phyloP scores from a whole-genome alignment of 2,113 vertebrate genomes.

The Panurus biarmicus region DNA sequence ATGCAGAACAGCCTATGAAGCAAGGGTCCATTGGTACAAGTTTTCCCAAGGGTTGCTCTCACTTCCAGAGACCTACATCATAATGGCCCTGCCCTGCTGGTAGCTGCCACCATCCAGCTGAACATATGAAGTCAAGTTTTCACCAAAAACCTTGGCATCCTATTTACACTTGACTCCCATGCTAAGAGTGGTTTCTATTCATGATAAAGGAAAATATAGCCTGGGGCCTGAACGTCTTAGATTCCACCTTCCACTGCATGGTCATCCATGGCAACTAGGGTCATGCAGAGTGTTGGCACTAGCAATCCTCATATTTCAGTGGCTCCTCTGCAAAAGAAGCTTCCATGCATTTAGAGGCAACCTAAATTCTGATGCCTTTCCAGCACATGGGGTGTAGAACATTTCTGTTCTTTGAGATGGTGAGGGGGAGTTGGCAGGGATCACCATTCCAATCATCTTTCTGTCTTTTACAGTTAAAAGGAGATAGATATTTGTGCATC shows the following conservation, averaged over 20 bases:
- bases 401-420: not conserved
- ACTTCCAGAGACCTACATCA: not conserved
- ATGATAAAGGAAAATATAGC: not conserved
- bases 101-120: not conserved
- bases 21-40: accelerated
- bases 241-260: not conserved
- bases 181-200: not conserved
- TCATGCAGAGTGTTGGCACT: not conserved
- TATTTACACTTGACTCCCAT: not conserved
- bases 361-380: not conserved
- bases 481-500: not conserved
- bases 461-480: not conserved
- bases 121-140: not conserved
- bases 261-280: not conserved
- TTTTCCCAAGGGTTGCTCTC: not conserved
- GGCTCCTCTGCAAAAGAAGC: not conserved
- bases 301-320: not conserved
- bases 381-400: accelerated
- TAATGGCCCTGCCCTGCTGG: not conserved
- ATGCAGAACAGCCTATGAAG: accelerated
- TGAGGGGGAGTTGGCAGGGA: not conserved
- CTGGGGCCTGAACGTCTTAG: not conserved
- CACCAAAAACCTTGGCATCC: not conserved
- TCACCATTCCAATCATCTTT: not conserved
- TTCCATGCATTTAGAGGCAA: accelerated